Evolutionary conservation across 2,888 invertebrate species (phyloP).

Genomic region (Plagodis pulveraria): DNA sequence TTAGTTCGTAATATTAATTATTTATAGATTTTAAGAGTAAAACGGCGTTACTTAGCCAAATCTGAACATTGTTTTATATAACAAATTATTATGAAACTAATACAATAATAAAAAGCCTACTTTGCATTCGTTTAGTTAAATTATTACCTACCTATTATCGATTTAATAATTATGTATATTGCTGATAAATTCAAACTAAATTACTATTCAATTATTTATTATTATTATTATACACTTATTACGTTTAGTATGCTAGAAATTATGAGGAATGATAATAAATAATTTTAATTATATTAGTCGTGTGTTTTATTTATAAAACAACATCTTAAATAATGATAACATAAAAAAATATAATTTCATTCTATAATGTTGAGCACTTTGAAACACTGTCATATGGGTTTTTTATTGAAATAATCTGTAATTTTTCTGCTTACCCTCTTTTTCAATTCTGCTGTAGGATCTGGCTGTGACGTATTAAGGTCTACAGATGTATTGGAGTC

Average conservation of each 20-base stretch:
- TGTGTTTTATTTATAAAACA: slow-evolving; percentile 61
- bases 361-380: slow-evolving; percentile 15
- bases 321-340: background rate
- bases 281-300: slow-evolving; percentile 85
- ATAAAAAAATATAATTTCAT: slow-evolving; percentile 2
- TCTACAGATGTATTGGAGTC: slow-evolving; percentile 36
- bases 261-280: slow-evolving; percentile 86
- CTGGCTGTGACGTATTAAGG: slow-evolving; percentile 37
- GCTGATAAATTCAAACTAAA: slow-evolving; percentile 83
- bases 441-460: slow-evolving; percentile 56
- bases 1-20: slow-evolving; percentile 54
- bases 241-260: slow-evolving; percentile 86
- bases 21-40: slow-evolving; percentile 47
- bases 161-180: slow-evolving; percentile 79
- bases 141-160: slow-evolving; percentile 72
- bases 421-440: slow-evolving; percentile 69
- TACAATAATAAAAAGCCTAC: slow-evolving; percentile 80
- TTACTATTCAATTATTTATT: slow-evolving; percentile 85
- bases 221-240: slow-evolving; percentile 85
- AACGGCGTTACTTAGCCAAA: slow-evolving; percentile 45
- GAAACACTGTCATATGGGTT: slow-evolving; percentile 48
- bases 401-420: slow-evolving; percentile 74
- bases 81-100: slow-evolving; percentile 70
- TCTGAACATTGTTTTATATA: slow-evolving; percentile 61
- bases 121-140: slow-evolving; percentile 76